Percentiles rank a stretch among this genome's conserved stretches.
Conservation (phyloP, 2,888 invertebrate species). For the Drosophila atripex region DNA sequence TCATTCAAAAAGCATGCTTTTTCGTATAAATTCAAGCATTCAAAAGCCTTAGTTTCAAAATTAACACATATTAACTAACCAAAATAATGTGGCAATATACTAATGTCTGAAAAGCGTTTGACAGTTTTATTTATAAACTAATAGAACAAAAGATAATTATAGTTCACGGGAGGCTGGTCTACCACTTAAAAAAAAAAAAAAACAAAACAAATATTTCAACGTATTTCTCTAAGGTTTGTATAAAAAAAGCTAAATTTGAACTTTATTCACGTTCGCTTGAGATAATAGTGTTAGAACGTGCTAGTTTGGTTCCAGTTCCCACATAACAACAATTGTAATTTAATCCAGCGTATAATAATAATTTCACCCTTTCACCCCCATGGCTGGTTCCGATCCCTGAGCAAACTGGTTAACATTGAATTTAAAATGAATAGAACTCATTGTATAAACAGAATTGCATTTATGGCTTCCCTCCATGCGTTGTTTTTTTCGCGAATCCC, state of each 20-base stretch:
- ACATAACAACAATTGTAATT: slow-evolving; percentile 36
- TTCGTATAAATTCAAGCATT: slow-evolving; percentile 1
- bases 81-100: not conserved
- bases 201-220: not conserved
- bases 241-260: not conserved
- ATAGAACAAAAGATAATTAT: slow-evolving; percentile 12
- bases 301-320: slow-evolving; percentile 19
- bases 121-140: slow-evolving; percentile 11
- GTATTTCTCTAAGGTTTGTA: not conserved
- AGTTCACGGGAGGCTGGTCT: not conserved
- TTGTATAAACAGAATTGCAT: slow-evolving; percentile 51
- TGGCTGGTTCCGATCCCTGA: slow-evolving; percentile 30
- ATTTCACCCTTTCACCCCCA: slow-evolving; percentile 6
- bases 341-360: slow-evolving; percentile 21
- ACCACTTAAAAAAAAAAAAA: not conserved
- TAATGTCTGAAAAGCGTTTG: slow-evolving; percentile 1
- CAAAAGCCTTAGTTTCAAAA: not conserved
- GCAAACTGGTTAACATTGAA: slow-evolving; percentile 70
- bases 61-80: slow-evolving; percentile 16
- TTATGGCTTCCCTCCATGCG: slow-evolving; percentile 62
- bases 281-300: slow-evolving; percentile 5
- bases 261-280: not conserved
- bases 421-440: slow-evolving; percentile 62
- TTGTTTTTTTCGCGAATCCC: slow-evolving; percentile 15
- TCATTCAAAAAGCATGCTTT: slow-evolving; percentile 10